These are phyloP conservation scores for Tetramorium simillimum DNA, from an alignment of 1,140 invertebrate genomes.

Conservation along the genomic window DNA sequence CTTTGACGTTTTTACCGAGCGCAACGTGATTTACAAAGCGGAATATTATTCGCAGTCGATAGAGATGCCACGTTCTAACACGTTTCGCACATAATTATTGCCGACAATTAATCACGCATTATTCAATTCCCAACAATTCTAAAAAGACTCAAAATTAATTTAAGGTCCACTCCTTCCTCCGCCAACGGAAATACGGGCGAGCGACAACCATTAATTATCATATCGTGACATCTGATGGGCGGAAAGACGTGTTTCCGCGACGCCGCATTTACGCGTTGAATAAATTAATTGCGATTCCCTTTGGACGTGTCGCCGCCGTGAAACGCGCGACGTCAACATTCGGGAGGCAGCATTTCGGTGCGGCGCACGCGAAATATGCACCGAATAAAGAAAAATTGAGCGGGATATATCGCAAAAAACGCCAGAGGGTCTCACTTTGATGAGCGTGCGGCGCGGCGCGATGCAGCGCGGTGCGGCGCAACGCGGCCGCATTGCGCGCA, in stretches of 20 bases:
- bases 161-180: neutral
- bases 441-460: slow-evolving; percentile 38
- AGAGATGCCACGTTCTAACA: neutral
- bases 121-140: no score
- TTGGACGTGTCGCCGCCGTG: slow-evolving; percentile 3
- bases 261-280: slow-evolving; percentile 16
- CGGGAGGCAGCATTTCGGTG: slow-evolving; percentile 67
- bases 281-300: slow-evolving; percentile 39
- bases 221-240: slow-evolving; percentile 6
- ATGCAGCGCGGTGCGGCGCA: neutral
- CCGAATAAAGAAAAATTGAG: slow-evolving; percentile 73
- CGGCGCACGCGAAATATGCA: slow-evolving; percentile 59
- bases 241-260: slow-evolving; percentile 3
- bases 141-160: slow-evolving; percentile 6
- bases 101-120: neutral
- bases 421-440: slow-evolving; percentile 72
- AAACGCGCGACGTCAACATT: slow-evolving; percentile 51
- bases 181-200: neutral
- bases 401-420: slow-evolving; percentile 67
- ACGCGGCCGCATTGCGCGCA: neutral
- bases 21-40: neutral
- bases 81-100: neutral
- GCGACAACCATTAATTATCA: neutral
- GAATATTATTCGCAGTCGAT: neutral
- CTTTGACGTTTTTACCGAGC: neutral